These are phyloP conservation scores for Suncus etruscus DNA, from an alignment of 2,113 vertebrate genomes.

Conservation along the genomic window DNA sequence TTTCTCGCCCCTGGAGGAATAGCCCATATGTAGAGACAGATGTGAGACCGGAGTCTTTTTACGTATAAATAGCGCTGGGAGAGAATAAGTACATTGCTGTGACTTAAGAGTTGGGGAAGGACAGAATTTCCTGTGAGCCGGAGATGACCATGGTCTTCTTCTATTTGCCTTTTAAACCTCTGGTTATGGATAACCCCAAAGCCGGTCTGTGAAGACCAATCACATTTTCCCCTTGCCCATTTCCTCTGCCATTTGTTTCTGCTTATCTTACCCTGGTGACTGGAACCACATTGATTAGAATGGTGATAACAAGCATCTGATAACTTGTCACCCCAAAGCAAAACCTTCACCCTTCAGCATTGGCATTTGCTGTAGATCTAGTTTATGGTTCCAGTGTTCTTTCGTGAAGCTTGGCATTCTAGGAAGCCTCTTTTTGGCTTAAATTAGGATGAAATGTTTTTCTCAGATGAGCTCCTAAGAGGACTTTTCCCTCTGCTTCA, in stretches of 20 bases:
- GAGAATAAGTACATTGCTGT: conserved; percentile 55
- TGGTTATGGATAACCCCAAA: neutral
- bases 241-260: conserved; percentile 29
- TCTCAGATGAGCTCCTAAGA: neutral
- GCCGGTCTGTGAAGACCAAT: neutral
- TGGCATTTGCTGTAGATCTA: conserved; percentile 8
- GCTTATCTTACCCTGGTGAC: neutral
- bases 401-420: neutral
- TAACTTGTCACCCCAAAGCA: neutral
- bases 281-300: neutral
- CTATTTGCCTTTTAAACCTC: neutral
- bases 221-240: conserved; percentile 25
- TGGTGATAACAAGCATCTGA: neutral
- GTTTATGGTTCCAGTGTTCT: conserved; percentile 19
- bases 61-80: conserved; percentile 66
- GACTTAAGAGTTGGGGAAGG: conserved; percentile 24
- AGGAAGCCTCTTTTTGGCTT: neutral
- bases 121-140: conserved; percentile 56
- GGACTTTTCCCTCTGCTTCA: neutral
- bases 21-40: conserved; percentile 79
- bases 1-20: conserved; percentile 76
- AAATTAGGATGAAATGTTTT: conserved; percentile 29
- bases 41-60: conserved; percentile 67
- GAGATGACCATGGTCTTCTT: conserved; percentile 35
- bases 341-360: neutral